Conservation (phyloP, 2,888 invertebrate species). For the Ormyrus nitidulus region DNA sequence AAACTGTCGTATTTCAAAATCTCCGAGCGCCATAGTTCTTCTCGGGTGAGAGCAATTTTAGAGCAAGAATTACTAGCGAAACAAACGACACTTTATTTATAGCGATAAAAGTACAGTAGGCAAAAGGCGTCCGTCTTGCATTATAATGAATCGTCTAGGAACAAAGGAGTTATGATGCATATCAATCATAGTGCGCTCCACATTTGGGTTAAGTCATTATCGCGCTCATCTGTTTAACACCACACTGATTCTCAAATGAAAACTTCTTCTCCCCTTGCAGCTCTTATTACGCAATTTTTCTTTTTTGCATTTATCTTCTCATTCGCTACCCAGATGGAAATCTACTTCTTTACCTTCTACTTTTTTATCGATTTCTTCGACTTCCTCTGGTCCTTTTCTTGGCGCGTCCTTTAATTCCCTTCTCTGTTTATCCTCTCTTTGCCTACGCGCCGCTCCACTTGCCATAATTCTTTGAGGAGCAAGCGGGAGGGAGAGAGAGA, state of each 20-base stretch:
- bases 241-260: neutral
- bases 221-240: slow-evolving; percentile 5
- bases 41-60: slow-evolving; percentile 1
- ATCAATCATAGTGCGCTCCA: slow-evolving; percentile 42
- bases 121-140: neutral
- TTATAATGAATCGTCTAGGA: slow-evolving; percentile 25
- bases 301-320: too few species aligned
- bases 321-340: too few species aligned
- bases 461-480: neutral
- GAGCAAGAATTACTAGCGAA: neutral
- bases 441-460: neutral
- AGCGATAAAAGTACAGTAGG: slow-evolving; percentile 13
- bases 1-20: too few species aligned
- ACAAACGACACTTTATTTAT: slow-evolving; percentile 19
- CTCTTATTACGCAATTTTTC: neutral
- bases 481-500: neutral
- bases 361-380: too few species aligned
- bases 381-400: neutral
- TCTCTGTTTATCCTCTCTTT: slow-evolving; percentile 21
- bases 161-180: slow-evolving; percentile 33
- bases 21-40: neutral
- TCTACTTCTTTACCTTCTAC: too few species aligned
- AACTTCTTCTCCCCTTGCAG: neutral
- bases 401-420: slow-evolving; percentile 9
- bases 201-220: slow-evolving; percentile 30